Conservation (phyloP, 2,113 vertebrate genomes). For the Psettodes erumei region DNA sequence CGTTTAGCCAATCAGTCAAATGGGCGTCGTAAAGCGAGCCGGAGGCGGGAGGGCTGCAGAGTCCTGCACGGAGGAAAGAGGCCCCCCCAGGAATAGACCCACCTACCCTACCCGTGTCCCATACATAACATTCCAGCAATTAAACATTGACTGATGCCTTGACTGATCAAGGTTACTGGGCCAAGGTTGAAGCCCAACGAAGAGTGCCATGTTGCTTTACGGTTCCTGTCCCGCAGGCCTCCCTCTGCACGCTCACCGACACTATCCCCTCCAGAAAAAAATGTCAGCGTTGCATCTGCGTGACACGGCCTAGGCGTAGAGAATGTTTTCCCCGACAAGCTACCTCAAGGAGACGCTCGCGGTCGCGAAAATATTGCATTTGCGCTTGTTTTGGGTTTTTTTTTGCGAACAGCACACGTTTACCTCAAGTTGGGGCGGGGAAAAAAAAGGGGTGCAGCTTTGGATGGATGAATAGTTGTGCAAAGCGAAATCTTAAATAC, state of each 20-base stretch:
- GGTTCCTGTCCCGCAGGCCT: conserved; percentile 62
- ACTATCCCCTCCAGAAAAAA: conserved; percentile 28
- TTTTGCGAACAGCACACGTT: neutral
- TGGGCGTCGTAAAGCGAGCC: conserved; percentile 71
- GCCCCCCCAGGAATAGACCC: conserved; percentile 38
- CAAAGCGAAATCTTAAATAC: neutral
- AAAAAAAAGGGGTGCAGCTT: neutral
- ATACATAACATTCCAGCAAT: conserved; percentile 70
- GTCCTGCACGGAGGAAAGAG: conserved; percentile 16
- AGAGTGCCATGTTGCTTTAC: conserved; percentile 74
- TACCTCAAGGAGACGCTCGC: neutral
- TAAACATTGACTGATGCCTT: conserved; percentile 78
- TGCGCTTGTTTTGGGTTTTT: no score
- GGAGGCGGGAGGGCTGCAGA: conserved; percentile 36
- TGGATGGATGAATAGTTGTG: neutral
- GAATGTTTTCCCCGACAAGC: neutral
- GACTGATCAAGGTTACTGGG: conserved; percentile 81
- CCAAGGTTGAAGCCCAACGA: conserved; percentile 76
- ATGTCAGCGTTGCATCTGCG: conserved; percentile 26
- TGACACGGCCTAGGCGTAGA: neutral
- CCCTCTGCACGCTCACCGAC: conserved; percentile 26
- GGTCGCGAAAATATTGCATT: no score
- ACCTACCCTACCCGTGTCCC: conserved; percentile 25
- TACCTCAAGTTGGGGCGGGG: neutral
- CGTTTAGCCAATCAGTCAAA: conserved; percentile 81